Conservation (phyloP, 2,113 vertebrate genomes). For the Anguilla japonica region DNA sequence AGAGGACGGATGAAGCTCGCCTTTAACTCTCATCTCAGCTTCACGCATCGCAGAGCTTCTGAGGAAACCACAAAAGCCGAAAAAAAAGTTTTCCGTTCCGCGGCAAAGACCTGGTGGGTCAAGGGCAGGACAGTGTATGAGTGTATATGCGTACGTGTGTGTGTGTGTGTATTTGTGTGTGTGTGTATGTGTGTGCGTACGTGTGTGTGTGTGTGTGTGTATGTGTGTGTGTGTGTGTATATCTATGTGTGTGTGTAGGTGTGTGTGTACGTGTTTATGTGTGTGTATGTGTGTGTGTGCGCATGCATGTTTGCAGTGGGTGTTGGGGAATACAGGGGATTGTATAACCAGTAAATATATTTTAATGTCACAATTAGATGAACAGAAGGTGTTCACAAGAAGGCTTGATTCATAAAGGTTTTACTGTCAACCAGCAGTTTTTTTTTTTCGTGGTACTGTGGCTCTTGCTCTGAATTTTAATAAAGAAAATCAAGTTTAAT, state of each 20-base stretch:
- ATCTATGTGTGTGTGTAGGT: no score
- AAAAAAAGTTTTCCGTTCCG: not conserved
- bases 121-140: not conserved
- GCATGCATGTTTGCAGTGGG: not conserved
- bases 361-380: not conserved
- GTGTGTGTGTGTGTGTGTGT: no score
- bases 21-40: constrained; percentile 16
- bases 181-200: not conserved
- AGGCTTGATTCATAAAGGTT: not conserved
- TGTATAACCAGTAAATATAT: not conserved
- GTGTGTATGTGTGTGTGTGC: no score
- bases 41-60: constrained; percentile 25
- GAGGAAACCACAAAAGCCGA: constrained; percentile 16
- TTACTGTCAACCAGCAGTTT: not conserved
- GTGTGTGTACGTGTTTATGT: no score
- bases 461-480: not conserved
- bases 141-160: no score
- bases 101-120: not conserved
- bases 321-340: not conserved
- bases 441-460: not conserved
- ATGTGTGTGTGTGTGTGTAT: no score
- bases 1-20: constrained; percentile 28
- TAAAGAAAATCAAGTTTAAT: not conserved
- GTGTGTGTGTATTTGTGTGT: not conserved
- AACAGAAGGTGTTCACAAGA: not conserved